These are phyloP conservation scores for Corythoichthys haematopterus DNA, from an alignment of 2,113 vertebrate species.

Conservation along the genomic window DNA sequence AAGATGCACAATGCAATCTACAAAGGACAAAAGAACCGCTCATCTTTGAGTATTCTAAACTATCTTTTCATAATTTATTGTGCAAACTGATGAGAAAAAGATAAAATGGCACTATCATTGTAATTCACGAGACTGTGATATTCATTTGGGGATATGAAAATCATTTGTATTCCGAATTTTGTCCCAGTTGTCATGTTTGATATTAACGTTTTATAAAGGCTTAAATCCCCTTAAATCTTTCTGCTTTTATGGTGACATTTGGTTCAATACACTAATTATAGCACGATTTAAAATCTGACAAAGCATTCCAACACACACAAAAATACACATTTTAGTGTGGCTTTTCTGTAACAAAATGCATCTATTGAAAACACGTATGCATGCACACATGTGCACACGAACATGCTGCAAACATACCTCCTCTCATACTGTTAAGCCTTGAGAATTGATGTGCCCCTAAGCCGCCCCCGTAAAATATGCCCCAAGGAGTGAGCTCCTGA, in stretches of 20 bases:
- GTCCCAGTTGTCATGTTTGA: slow-evolving; percentile 51
- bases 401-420: slow-evolving; percentile 13
- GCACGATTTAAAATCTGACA: slow-evolving; percentile 46
- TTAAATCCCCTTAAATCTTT: slow-evolving; percentile 52
- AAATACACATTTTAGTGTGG: slow-evolving; percentile 1
- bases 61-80: slow-evolving; percentile 40
- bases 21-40: slow-evolving; percentile 30
- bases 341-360: slow-evolving; percentile 29
- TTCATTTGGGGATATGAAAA: slow-evolving; percentile 52
- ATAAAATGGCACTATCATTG: slow-evolving; percentile 27
- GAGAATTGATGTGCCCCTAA: slow-evolving; percentile 63
- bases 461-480: slow-evolving; percentile 55
- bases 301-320: neutral
- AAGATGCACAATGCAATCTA: slow-evolving; percentile 31
- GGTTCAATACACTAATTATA: slow-evolving; percentile 61
- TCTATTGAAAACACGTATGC: slow-evolving; percentile 13
- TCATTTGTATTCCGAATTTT: slow-evolving; percentile 57
- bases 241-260: slow-evolving; percentile 53
- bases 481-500: slow-evolving; percentile 50
- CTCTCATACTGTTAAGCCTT: slow-evolving; percentile 47
- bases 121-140: slow-evolving; percentile 34
- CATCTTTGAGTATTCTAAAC: slow-evolving; percentile 34
- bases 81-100: slow-evolving; percentile 24
- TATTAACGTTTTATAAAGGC: slow-evolving; percentile 53
- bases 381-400: neutral